Evolutionary conservation across 2,113 vertebrate species (phyloP), one percentile per base, ranked within the genome.

Genomic region (Scolopax mira): DNA sequence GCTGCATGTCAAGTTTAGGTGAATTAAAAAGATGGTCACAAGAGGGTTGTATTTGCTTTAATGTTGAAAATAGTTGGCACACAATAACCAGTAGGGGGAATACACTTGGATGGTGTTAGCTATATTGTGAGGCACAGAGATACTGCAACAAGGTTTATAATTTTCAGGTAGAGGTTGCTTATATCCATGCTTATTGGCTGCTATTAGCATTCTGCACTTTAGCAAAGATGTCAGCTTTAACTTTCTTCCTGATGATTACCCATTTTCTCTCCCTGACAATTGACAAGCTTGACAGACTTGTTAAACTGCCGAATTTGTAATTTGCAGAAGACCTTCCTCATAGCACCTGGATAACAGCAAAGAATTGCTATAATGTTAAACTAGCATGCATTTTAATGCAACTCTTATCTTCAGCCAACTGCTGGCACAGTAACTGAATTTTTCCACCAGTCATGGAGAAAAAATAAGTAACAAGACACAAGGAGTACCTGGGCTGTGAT

Each of bases 261-360:
- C 30, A 75, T 95, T 96, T 94, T 95, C 85, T 93, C 48, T 96
- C 81, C 66, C 88, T 97, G 91, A 97, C 95, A 97, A 95, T 28
- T 98, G 98, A 97, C 94, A 97, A 95, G 94, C 79, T 96, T 97
- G 96, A 96, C 94, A 97, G 84, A 93, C 92, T 98, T 3, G 6
- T 98, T 97, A 96, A 97, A 93, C 83, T 96, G 93, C 67, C 55
- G 51, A 89, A 95, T 94, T 93, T 92, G 77, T 92, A 96, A 97
- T 97, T 95, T 97, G 78, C 66, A 90, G 81, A 93, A 94, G 52
- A 83, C 66, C 25, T 96, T 97, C 65, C 55, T 93, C 48, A 80
- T 23, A 94, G 88, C 60, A 93, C 89, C 71, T 89, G 94, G 41
- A 64, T 93, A 97, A 93, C 31, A 85, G 75, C 48, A 93, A 92